Evolutionary conservation across 2,113 vertebrate species (phyloP).

Genomic region (Laticauda colubrina): DNA sequence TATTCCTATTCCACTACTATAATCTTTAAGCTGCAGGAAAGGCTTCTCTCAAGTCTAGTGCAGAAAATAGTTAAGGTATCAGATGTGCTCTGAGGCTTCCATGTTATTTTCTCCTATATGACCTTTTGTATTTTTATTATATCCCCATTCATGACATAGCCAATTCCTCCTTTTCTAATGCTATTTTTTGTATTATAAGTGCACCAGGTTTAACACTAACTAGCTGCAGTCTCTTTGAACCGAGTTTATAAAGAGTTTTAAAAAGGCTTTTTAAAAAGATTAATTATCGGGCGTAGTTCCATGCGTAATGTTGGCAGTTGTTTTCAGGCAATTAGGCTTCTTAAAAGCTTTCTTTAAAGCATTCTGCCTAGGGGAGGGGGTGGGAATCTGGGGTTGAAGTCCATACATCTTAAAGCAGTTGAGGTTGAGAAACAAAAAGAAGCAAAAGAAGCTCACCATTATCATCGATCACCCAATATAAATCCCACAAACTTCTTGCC

Average conservation of each 20-base stretch:
- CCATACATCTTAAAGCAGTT: background rate
- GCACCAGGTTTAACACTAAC: background rate
- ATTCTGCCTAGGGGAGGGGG: background rate
- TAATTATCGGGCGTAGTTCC: background rate
- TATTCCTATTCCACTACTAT: background rate
- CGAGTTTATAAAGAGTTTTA: background rate
- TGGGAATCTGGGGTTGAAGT: background rate
- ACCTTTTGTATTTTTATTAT: background rate
- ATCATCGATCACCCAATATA: background rate
- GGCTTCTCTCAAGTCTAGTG: background rate
- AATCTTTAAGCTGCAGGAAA: background rate
- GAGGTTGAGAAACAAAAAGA: background rate
- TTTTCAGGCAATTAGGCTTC: background rate
- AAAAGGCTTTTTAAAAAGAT: background rate
- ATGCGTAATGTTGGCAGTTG: background rate
- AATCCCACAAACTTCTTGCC: background rate
- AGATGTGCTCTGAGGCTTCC: background rate
- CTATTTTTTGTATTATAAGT: background rate
- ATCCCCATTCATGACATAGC: background rate
- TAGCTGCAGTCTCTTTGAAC: background rate
- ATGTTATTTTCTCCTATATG: background rate
- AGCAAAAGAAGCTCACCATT: background rate
- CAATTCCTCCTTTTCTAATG: background rate
- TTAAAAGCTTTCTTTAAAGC: background rate
- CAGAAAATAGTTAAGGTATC: background rate